Evolutionary conservation across 2,888 invertebrate genomes (phyloP), one percentile per base, ranked within the genome.

Genomic region (Diarsia brunnea): DNA sequence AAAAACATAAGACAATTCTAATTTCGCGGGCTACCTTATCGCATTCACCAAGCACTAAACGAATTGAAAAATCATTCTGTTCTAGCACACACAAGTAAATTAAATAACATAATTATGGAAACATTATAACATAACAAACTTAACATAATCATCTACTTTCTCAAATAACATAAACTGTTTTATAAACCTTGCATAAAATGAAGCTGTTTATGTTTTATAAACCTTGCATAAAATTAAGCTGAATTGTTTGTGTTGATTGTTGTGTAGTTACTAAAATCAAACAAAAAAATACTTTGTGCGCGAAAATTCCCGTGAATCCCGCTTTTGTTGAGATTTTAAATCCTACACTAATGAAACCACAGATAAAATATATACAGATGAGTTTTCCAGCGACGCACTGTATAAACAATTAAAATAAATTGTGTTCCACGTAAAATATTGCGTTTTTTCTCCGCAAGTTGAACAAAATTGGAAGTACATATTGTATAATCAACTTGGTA

Each of bases 401-500:
- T 24, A 21, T 4, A 49, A 45, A 27, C 47, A 24, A 27, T 49
- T 69, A n/a, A 65, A 80, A 75, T 45, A 53, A 53, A 49, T 64
- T 67, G 53, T 70, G 24, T 47, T 69, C 14, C 8, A 61, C 2
- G 21, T 60, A 16, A 70, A 68, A 73, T 73, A 64, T 63, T 58
- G 21, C 53, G 63, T 12, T 58, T 60, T 64, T 72, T 31, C 47
- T 31, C 24, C 11, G 24, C 24, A 16, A 12, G n/a, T 53, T 55
- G 61, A 43, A 63, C 45, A 27, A 24, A 65, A 72, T 47, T 82
- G 63, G 45, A 53, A 82, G 27, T 67, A 31, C 43, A 49, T n/a
- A n/a, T n/a, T n/a, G n/a, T 45, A 38, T 78, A 61, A 77, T 79
- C 61, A 63, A 43, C 69, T 60, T 63, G 45, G 73, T 68, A 70